Conservation (phyloP, 2,113 vertebrate genomes). For the Thamnaconus septentrionalis region DNA sequence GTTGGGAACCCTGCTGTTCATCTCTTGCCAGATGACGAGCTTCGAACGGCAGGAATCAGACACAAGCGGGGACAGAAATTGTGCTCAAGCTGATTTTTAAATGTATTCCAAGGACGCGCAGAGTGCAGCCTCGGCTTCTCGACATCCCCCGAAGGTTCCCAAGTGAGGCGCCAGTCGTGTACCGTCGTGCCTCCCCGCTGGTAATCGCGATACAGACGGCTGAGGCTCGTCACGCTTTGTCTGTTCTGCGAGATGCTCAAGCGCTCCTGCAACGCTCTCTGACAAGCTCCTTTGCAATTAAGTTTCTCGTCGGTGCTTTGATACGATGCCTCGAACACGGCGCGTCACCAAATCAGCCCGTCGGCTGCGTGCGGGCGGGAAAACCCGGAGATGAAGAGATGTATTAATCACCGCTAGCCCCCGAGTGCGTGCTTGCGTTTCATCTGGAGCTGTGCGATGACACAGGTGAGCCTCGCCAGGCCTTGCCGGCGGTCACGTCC, state of each 20-base stretch:
- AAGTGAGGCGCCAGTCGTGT: slow-evolving; percentile 19
- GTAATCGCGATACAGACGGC: slow-evolving; percentile 7
- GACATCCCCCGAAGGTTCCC: slow-evolving; percentile 57
- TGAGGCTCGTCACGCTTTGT: slow-evolving; percentile 5
- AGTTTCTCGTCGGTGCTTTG: too few species aligned
- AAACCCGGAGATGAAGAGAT: too few species aligned
- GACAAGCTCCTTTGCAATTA: too few species aligned
- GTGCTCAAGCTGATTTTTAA: slow-evolving; percentile 17
- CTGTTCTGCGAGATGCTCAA: not conserved
- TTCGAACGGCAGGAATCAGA: slow-evolving; percentile 8
- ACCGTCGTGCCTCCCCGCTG: slow-evolving; percentile 23
- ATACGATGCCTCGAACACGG: too few species aligned
- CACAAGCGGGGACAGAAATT: slow-evolving; percentile 11
- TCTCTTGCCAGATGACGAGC: not conserved
- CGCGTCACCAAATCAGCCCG: too few species aligned
- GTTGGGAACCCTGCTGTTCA: not conserved
- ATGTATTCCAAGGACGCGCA: slow-evolving; percentile 42
- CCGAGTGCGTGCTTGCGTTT: too few species aligned
- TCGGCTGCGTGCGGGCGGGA: too few species aligned
- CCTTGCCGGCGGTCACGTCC: not conserved
- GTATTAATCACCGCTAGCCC: too few species aligned
- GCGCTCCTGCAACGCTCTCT: too few species aligned
- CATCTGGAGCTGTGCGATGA: not conserved
- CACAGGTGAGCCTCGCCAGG: slow-evolving; percentile 21
- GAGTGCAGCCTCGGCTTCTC: slow-evolving; percentile 37